phyloP scores from a whole-genome alignment of 2,797 vertebrate species.

The Limosa lapponica region DNA sequence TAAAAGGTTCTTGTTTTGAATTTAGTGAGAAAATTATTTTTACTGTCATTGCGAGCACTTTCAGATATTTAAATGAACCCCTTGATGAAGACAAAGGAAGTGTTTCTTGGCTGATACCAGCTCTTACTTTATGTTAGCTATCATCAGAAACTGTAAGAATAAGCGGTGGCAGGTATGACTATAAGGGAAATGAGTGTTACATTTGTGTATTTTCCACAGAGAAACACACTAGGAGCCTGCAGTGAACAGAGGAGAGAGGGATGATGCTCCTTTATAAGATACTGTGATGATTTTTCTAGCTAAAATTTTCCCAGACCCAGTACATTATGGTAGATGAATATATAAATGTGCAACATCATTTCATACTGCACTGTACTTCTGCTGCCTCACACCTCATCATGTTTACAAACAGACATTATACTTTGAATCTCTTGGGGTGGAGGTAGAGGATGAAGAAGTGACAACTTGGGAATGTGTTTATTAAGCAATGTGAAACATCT shows the following conservation, averaged over 20 bases:
- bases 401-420: neutral
- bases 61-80: neutral
- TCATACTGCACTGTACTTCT: neutral
- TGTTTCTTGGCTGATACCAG: neutral
- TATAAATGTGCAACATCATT: neutral
- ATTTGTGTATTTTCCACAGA: neutral
- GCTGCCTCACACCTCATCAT: neutral
- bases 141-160: neutral
- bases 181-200: neutral
- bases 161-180: neutral
- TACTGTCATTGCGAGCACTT: accelerated
- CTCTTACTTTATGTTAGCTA: neutral
- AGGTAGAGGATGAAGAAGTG: neutral
- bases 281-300: neutral
- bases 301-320: neutral
- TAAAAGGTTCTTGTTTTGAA: neutral
- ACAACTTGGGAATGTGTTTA: neutral
- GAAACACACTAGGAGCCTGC: neutral
- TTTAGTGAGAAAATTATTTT: neutral
- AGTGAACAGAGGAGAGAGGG: neutral
- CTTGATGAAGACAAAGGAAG: neutral
- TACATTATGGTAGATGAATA: neutral
- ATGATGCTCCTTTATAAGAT: neutral
- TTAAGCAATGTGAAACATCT: neutral
- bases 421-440: neutral